These are phyloP conservation scores for Octodon degus DNA, from an alignment of 2,113 vertebrate genomes.

Conservation along the genomic window DNA sequence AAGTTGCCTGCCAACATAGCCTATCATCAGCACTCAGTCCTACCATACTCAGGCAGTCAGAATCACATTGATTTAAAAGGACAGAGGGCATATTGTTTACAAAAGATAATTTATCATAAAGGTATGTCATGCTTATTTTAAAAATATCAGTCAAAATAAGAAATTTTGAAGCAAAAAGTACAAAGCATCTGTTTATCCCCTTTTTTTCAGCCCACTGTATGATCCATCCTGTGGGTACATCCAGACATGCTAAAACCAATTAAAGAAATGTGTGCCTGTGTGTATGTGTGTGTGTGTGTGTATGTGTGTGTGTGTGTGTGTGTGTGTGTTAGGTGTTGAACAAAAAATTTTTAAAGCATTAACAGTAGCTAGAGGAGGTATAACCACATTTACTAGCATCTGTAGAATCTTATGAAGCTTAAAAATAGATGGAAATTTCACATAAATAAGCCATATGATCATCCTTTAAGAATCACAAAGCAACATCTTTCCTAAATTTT, in stretches of 20 bases:
- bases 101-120: slow-evolving; percentile 47
- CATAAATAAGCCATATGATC: background rate
- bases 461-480: slow-evolving; percentile 29
- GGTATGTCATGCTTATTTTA: background rate
- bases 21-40: background rate
- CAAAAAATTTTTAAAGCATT: slow-evolving; percentile 45
- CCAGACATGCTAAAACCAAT: slow-evolving; percentile 26
- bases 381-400: background rate
- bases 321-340: background rate
- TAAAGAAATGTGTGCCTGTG: background rate
- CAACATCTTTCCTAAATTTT: background rate
- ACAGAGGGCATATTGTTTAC: background rate
- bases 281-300: too few relatives aligned
- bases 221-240: background rate
- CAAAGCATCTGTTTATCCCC: background rate
- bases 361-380: background rate
- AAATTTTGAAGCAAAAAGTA: background rate
- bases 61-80: background rate
- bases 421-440: background rate
- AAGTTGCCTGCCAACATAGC: background rate
- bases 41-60: background rate
- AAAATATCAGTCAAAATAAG: slow-evolving; percentile 46
- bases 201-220: background rate
- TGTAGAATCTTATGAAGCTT: background rate
- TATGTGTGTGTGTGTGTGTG: background rate